These are phyloP conservation scores for Myanophis thanlyinensis DNA, from an alignment of 2,113 vertebrate species.

Conservation along the genomic window DNA sequence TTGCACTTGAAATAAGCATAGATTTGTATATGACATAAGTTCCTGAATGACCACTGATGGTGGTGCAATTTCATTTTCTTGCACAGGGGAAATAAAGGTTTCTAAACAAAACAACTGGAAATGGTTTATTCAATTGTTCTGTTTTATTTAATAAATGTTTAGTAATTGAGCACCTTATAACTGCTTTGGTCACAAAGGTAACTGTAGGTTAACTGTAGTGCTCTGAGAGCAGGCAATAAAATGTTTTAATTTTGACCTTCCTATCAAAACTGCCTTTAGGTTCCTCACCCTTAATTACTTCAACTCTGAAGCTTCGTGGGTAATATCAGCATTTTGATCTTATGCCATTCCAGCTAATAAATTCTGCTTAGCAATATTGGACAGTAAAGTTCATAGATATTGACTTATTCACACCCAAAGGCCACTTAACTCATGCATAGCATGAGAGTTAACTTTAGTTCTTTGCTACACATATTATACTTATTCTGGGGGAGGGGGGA, in stretches of 20 bases:
- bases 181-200: not conserved
- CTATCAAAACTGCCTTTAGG: not conserved
- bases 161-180: not conserved
- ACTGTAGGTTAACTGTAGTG: not conserved
- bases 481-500: not conserved
- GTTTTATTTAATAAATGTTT: not conserved
- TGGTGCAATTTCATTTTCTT: slow-evolving; percentile 3
- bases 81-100: not conserved
- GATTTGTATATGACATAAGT: slow-evolving; percentile 39
- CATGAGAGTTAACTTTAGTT: not conserved
- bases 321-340: slow-evolving; percentile 11
- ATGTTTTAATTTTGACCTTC: not conserved
- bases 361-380: not conserved
- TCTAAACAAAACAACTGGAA: not conserved
- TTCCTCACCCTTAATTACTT: not conserved
- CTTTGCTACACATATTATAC: not conserved
- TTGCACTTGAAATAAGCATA: slow-evolving; percentile 37
- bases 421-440: not conserved
- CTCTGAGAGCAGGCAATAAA: not conserved
- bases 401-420: not conserved
- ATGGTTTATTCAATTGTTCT: not conserved
- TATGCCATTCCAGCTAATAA: not conserved
- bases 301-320: not conserved
- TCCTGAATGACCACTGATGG: slow-evolving; percentile 20
- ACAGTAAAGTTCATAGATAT: not conserved